Percentiles rank a stretch among this genome's conserved stretches.
phyloP scores from a whole-genome alignment of 2,888 invertebrate species.

The Panopea generosa region DNA sequence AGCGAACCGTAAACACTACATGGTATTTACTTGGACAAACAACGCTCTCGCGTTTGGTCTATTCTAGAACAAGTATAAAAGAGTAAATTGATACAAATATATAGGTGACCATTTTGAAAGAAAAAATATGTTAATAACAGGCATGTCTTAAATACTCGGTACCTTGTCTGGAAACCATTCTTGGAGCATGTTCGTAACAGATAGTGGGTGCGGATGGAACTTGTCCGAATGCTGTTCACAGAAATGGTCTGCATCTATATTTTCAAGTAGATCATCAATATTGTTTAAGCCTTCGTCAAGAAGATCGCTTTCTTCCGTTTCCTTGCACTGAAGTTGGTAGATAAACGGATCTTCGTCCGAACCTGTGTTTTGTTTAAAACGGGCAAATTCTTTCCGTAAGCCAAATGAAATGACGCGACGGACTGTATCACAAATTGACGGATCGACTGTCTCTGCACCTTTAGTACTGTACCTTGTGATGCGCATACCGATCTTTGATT shows the following conservation, averaged over 20 bases:
- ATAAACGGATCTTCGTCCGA: slow-evolving; percentile 21
- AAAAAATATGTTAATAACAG: not conserved
- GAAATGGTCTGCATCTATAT: slow-evolving; percentile 19
- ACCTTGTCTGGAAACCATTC: slow-evolving; percentile 53
- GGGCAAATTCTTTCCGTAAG: slow-evolving; percentile 29
- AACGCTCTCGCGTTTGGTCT: not conserved
- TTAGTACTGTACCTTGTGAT: slow-evolving; percentile 41
- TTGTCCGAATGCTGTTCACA: slow-evolving; percentile 38
- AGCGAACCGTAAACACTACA: no score
- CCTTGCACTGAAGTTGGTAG: slow-evolving; percentile 39
- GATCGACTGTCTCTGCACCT: slow-evolving; percentile 18
- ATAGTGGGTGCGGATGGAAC: slow-evolving; percentile 31
- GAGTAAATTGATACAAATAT: no score
- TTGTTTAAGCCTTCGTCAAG: slow-evolving; percentile 43
- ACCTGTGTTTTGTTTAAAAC: slow-evolving; percentile 17
- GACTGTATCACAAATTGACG: slow-evolving; percentile 32
- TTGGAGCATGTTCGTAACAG: slow-evolving; percentile 18
- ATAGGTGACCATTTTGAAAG: no score
- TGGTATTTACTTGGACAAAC: not conserved
- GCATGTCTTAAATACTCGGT: not conserved
- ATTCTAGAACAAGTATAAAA: no score
- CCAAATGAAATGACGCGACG: slow-evolving; percentile 31
- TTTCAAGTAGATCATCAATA: slow-evolving; percentile 11
- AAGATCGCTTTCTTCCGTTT: slow-evolving; percentile 14
- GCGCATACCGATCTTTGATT: slow-evolving; percentile 41